Base-by-base conservation (phyloP, 2,113 vertebrate species). In the Triplophysa siluroides region DNA sequence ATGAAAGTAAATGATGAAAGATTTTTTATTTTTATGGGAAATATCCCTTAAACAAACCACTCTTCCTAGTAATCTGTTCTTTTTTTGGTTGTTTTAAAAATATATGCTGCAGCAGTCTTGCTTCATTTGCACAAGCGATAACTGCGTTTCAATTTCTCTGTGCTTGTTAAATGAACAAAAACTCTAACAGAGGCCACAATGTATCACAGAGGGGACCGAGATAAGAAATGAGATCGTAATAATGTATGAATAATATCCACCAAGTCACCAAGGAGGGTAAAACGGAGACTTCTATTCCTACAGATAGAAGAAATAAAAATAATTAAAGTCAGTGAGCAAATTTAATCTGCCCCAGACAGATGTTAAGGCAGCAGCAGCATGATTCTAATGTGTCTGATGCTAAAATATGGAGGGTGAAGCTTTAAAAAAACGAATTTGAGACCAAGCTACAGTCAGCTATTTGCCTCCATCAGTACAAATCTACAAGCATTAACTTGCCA, bases 131-230 rank as follows among this genome's bases (percentile, higher is more conserved):
- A 61, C 56, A 1, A 1, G 38, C 2, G 9, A 56, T 38, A 45
- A 56, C 38, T 19, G n/a, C 5, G 38, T 62, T 45, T 61, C 38
- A 43, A 24, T 45, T 74, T 45, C 8, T 74, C 33, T 62, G 21
- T 43, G 13, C 56, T 61, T 62, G 54, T 45, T 56, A 75, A 75
- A 61, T 43, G 38, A 73, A 75, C 56, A 75, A 75, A 75, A 75
- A 38, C 56, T 38, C 14, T 6, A 61, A 45, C 21, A 18, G 56
- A 60, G 58, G 38, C 33, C 72, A 75, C 13, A 45, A 19, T 45
- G 72, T 61, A 73, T 73, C 33, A 73, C 50, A 61, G 47, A 70
- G 38, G 41, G n/a, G 10, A 38, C 19, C 50, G 12, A 16, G 12
- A 38, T 58, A 72, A 71, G 21, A 45, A 21, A 75, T 75, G 56